These are phyloP conservation scores for Cryptocephalus primarius DNA, from an alignment of 2,888 invertebrate genomes.

Conservation along the genomic window DNA sequence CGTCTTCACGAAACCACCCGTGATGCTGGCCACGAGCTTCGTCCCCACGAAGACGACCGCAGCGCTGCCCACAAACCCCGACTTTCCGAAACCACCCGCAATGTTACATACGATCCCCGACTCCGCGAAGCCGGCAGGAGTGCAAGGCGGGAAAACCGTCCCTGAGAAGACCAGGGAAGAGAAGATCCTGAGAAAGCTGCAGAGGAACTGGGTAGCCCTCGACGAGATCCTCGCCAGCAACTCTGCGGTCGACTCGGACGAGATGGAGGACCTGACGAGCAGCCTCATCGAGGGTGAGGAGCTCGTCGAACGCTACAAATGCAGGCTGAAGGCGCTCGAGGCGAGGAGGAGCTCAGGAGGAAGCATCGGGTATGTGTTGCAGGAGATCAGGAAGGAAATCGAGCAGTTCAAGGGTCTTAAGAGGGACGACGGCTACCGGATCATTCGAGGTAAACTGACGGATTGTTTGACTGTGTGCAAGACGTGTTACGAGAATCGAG, in stretches of 20 bases:
- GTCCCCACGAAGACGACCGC: too few relatives aligned
- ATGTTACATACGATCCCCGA: too few relatives aligned
- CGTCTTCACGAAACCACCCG: too few relatives aligned
- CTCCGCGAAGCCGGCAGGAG: too few relatives aligned
- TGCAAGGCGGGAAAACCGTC: too few relatives aligned
- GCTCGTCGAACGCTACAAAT: slow-evolving; percentile 3
- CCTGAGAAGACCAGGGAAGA: slow-evolving; percentile 3
- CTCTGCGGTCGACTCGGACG: slow-evolving; percentile 6
- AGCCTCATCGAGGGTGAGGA: slow-evolving; percentile 7
- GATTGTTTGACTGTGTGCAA: slow-evolving; percentile 6
- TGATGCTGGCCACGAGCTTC: too few relatives aligned
- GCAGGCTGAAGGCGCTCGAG: slow-evolving; percentile 3
- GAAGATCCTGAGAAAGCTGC: slow-evolving; percentile 11
- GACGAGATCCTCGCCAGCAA: slow-evolving; percentile 10
- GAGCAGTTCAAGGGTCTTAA: slow-evolving; percentile 12
- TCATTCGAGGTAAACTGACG: slow-evolving; percentile 8
- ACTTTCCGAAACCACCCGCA: too few relatives aligned
- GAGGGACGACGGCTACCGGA: slow-evolving; percentile 12
- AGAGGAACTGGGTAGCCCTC: slow-evolving; percentile 11
- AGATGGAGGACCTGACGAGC: slow-evolving; percentile 12
- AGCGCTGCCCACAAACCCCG: too few relatives aligned
- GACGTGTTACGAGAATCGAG: background rate
- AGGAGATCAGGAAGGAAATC: slow-evolving; percentile 7
- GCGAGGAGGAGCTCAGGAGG: background rate
- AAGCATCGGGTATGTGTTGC: slow-evolving; percentile 7